A percentile compares a stretch with the other conserved stretches of the same genome.
These are phyloP conservation scores for Diachasmimorpha longicaudata DNA, from an alignment of 1,140 invertebrate genomes.

Conservation along the genomic window DNA sequence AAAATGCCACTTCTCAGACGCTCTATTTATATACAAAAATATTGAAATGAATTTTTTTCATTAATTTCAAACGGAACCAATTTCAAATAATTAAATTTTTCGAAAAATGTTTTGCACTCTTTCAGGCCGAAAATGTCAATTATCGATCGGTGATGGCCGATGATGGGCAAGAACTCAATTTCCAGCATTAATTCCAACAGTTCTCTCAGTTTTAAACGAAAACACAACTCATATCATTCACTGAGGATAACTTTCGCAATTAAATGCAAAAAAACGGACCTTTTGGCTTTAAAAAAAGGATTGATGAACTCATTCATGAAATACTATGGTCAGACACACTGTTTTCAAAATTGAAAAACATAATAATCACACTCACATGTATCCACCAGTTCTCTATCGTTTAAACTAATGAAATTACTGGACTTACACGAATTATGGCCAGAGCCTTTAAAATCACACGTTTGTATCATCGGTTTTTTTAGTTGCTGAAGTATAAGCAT, in stretches of 20 bases:
- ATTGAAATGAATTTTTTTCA: background rate
- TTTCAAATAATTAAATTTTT: background rate
- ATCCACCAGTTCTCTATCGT: conserved; percentile 10
- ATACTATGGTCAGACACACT: conserved; percentile 6
- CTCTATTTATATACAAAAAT: conserved; percentile 1
- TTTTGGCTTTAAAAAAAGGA: background rate
- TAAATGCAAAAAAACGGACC: background rate
- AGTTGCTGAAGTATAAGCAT: conserved; percentile 34
- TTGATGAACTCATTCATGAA: background rate
- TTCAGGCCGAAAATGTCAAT: background rate
- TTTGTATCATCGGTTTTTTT: conserved; percentile 28
- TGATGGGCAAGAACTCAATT: background rate
- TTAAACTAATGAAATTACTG: conserved; percentile 29
- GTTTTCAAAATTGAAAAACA: conserved; percentile 18
- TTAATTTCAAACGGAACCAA: background rate
- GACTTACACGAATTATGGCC: background rate
- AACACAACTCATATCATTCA: background rate
- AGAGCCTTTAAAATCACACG: conserved; percentile 22
- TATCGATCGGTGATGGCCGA: conserved; percentile 4
- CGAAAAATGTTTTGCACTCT: background rate
- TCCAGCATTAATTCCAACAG: background rate
- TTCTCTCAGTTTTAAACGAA: background rate
- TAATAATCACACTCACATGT: conserved; percentile 16
- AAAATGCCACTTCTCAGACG: conserved; percentile 22
- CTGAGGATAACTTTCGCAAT: background rate